These are phyloP conservation scores for Hoplias malabaricus DNA, from an alignment of 2,113 vertebrate species.

Conservation along the genomic window DNA sequence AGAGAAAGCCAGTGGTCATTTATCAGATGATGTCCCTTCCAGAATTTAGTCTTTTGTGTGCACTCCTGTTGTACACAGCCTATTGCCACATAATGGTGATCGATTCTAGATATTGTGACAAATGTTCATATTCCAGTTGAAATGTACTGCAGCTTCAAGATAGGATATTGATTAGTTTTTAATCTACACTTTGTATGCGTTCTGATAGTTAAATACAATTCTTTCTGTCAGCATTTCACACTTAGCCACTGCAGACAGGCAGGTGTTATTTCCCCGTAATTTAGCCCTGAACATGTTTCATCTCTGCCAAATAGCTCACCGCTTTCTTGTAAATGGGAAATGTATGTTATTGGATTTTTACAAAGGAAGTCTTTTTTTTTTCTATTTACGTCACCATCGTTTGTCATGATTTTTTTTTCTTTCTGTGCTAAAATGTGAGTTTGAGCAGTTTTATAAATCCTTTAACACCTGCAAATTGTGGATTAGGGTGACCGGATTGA, in stretches of 20 bases:
- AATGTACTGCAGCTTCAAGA: neutral
- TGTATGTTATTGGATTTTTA: neutral
- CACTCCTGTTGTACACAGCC: neutral
- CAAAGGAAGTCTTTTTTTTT: neutral
- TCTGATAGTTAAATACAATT: neutral
- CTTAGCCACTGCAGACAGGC: neutral
- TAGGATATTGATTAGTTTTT: neutral
- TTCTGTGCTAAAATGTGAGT: neutral
- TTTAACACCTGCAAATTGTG: neutral
- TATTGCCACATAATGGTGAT: neutral
- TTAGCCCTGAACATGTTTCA: neutral
- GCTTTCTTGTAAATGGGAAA: neutral
- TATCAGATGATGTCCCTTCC: neutral
- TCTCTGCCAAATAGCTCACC: neutral
- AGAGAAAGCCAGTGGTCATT: neutral
- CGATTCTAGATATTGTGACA: neutral
- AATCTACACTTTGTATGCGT: neutral
- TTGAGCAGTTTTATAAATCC: neutral
- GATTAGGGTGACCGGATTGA: neutral
- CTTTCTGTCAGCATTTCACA: neutral
- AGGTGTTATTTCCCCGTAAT: neutral
- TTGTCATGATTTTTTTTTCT: neutral
- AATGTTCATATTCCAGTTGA: neutral
- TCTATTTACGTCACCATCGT: neutral
- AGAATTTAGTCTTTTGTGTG: neutral